These are phyloP conservation scores for Eremophila alpestris DNA, from an alignment of 2,797 vertebrate genomes.

Conservation along the genomic window DNA sequence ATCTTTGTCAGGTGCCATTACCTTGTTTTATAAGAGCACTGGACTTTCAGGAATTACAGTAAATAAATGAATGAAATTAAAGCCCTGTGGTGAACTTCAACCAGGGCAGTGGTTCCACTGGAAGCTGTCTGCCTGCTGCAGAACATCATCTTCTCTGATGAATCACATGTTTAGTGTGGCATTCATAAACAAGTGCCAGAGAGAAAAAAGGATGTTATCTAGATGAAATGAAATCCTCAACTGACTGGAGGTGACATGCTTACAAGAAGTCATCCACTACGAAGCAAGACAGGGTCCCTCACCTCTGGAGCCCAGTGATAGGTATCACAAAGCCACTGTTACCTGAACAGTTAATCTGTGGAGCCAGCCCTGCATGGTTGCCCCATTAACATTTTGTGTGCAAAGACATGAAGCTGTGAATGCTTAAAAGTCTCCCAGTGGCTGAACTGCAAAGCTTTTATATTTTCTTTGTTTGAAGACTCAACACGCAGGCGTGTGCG, in stretches of 20 bases:
- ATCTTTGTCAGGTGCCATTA: slow-evolving; percentile 28
- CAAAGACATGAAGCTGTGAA: neutral
- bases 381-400: neutral
- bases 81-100: neutral
- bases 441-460: slow-evolving; percentile 20
- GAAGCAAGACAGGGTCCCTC: neutral
- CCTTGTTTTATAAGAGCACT: slow-evolving; percentile 7
- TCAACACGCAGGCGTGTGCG: neutral
- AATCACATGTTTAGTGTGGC: neutral
- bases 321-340: neutral
- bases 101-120: slow-evolving; percentile 2
- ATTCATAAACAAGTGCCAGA: slow-evolving; percentile 65
- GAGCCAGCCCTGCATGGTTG: neutral
- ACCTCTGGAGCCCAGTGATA: neutral
- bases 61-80: slow-evolving; percentile 52
- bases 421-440: slow-evolving; percentile 6
- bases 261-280: slow-evolving; percentile 50
- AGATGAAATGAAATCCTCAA: slow-evolving; percentile 66
- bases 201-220: slow-evolving; percentile 27
- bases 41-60: slow-evolving; percentile 67
- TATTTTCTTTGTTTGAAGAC: slow-evolving; percentile 40
- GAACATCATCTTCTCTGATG: slow-evolving; percentile 33
- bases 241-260: slow-evolving; percentile 12
- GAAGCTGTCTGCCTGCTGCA: slow-evolving; percentile 38
- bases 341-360: neutral